Percentiles rank a stretch among this genome's conserved stretches.
phyloP scores from a whole-genome alignment of 2,113 vertebrate species.

The Nannospalax galili region DNA sequence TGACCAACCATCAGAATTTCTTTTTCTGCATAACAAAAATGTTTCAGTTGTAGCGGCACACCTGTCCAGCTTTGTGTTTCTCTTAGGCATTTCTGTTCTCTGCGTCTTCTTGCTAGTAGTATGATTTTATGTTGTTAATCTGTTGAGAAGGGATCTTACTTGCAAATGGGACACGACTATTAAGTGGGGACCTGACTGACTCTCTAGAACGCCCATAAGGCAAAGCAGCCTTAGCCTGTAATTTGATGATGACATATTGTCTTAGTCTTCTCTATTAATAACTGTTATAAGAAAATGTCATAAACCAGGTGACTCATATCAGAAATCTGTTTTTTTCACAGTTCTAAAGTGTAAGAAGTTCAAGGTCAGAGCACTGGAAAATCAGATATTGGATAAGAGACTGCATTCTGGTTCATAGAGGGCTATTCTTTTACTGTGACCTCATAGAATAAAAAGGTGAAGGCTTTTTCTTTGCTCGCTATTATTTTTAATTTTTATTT shows the following conservation, averaged over 20 bases:
- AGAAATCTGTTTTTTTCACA: not conserved
- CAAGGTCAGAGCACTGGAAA: not conserved
- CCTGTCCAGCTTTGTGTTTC: not conserved
- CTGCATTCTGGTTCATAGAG: not conserved
- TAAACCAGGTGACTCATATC: not conserved
- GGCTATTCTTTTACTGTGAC: not conserved
- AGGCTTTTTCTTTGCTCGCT: not conserved
- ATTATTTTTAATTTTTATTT: no score
- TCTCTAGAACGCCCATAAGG: not conserved
- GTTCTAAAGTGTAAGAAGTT: not conserved
- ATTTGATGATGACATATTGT: not conserved
- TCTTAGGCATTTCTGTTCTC: not conserved
- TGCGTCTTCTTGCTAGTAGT: not conserved
- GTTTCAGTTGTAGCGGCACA: not conserved
- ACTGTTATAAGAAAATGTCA: not conserved
- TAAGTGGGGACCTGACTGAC: not conserved
- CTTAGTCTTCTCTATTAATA: not conserved
- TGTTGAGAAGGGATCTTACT: not conserved
- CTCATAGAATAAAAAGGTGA: not conserved
- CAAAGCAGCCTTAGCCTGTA: no score
- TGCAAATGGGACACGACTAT: not conserved
- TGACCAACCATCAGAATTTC: not conserved
- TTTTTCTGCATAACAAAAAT: conserved; percentile 16
- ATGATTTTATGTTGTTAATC: not conserved
- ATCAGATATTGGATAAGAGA: not conserved